These are phyloP conservation scores for Octodonta nipae DNA, from an alignment of 2,888 invertebrate genomes.

Conservation along the genomic window DNA sequence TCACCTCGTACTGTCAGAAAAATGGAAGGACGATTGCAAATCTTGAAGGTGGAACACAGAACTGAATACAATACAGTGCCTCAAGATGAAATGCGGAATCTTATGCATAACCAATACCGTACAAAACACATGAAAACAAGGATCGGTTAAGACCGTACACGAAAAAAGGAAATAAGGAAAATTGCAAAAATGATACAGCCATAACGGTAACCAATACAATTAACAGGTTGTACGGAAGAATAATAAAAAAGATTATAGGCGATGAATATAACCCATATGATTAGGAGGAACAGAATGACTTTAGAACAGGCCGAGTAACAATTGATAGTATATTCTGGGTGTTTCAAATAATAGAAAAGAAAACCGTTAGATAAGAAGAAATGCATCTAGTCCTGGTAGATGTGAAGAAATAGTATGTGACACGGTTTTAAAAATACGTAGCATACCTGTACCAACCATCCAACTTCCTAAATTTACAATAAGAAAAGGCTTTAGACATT, in stretches of 20 bases:
- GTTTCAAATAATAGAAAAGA: background rate
- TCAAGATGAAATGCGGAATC: background rate
- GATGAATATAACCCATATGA: background rate
- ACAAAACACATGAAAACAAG: background rate
- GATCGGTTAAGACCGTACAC: background rate
- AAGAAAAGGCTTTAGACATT: background rate
- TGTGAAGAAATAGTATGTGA: background rate
- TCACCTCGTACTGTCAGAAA: background rate
- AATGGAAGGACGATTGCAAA: background rate
- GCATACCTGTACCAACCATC: background rate
- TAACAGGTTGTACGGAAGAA: slow-evolving; percentile 1
- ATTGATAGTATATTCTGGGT: background rate
- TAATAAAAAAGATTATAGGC: background rate
- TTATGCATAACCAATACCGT: background rate
- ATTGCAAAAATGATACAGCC: background rate
- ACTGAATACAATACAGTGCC: slow-evolving; percentile 1
- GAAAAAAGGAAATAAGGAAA: slow-evolving; percentile 1
- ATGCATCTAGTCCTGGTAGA: background rate
- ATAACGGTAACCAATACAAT: background rate
- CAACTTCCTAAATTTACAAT: background rate
- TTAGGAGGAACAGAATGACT: background rate
- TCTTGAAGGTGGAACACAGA: background rate
- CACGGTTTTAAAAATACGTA: too few relatives aligned
- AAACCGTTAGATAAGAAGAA: background rate
- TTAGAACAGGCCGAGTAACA: slow-evolving; percentile 1